Evolutionary conservation across 1,140 invertebrate genomes (phyloP).

Genomic region (Philotrypesis tridentata): DNA sequence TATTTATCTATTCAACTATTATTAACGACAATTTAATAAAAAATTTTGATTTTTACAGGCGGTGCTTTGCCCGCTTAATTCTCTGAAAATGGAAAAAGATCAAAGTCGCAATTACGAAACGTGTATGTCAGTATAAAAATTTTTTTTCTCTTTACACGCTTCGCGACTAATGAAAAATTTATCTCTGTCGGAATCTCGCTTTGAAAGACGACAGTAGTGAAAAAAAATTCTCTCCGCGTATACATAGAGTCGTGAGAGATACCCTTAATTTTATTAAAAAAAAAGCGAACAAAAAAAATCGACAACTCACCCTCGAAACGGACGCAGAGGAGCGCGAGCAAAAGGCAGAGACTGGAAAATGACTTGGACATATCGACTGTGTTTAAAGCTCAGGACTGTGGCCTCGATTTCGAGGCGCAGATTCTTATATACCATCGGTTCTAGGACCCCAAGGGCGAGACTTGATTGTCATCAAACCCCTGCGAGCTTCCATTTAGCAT

Average conservation of each 20-base stretch:
- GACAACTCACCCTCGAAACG: slow-evolving; percentile 27
- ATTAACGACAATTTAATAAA: too few relatives aligned
- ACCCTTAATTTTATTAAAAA: neutral
- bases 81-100: too few relatives aligned
- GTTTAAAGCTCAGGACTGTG: neutral
- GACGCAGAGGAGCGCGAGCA: slow-evolving; percentile 10
- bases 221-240: too few relatives aligned
- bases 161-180: too few relatives aligned
- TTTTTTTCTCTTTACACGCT: too few relatives aligned
- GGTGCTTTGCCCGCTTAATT: too few relatives aligned
- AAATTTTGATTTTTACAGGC: too few relatives aligned
- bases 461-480: slow-evolving; percentile 26
- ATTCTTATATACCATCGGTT: slow-evolving; percentile 34
- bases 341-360: neutral
- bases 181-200: neutral
- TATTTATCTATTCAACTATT: too few relatives aligned
- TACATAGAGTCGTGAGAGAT: too few relatives aligned
- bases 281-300: neutral
- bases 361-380: slow-evolving; percentile 18
- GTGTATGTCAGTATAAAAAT: too few relatives aligned
- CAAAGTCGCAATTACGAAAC: too few relatives aligned
- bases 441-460: slow-evolving; percentile 8
- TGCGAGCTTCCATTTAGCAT: neutral
- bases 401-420: neutral
- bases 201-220: neutral